Evolutionary conservation across 1,140 invertebrate genomes (phyloP).

Genomic region (Atta cephalotes): DNA sequence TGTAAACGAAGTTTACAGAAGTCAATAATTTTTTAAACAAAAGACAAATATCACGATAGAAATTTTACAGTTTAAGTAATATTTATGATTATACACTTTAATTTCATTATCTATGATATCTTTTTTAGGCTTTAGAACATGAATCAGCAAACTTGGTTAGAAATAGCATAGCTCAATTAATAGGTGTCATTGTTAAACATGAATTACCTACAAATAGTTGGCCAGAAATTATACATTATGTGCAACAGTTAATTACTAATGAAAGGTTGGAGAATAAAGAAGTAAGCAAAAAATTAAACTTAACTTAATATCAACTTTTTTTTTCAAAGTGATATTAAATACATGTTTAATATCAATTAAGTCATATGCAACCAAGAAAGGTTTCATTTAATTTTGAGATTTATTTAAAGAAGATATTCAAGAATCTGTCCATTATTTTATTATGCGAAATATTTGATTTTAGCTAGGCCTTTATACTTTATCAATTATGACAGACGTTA

Average conservation of each 20-base stretch:
- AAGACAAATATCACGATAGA: conserved; percentile 13
- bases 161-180: conserved; percentile 89
- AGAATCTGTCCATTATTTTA: conserved; percentile 50
- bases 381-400: neutral
- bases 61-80: neutral
- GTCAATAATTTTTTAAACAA: conserved; percentile 43
- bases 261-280: conserved; percentile 87
- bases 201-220: conserved; percentile 90
- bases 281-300: conserved; percentile 81
- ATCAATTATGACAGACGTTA: conserved; percentile 88
- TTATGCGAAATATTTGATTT: conserved; percentile 49
- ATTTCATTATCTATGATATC: conserved; percentile 2
- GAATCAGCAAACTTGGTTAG: conserved; percentile 89
- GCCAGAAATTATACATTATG: conserved; percentile 90
- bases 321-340: conserved; percentile 15
- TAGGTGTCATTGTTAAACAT: conserved; percentile 90
- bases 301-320: conserved; percentile 3
- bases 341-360: neutral
- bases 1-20: too few relatives aligned
- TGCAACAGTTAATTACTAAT: conserved; percentile 87
- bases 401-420: conserved; percentile 11
- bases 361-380: neutral
- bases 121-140: conserved; percentile 87
- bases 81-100: neutral
- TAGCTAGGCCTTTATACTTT: conserved; percentile 90